Evolutionary conservation across 2,797 vertebrate genomes (phyloP).

Genomic region (Anguilla marmorata): DNA sequence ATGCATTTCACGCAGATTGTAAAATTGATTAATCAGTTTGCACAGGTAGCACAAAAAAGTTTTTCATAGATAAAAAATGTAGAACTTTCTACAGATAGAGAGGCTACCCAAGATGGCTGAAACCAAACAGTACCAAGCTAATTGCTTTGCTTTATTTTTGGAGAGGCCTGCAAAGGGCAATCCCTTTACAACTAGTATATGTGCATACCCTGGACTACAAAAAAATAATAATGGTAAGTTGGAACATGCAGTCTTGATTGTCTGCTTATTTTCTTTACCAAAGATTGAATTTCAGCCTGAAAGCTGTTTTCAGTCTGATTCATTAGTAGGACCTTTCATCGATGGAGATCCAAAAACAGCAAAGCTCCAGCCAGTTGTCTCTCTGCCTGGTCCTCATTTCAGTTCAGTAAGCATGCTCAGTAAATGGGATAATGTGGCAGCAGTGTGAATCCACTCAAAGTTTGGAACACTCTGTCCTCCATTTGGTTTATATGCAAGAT

Average conservation of each 20-base stretch:
- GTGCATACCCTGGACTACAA: background rate
- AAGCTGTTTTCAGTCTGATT: background rate
- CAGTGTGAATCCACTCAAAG: background rate
- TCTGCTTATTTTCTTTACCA: background rate
- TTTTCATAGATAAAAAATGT: background rate
- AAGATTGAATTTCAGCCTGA: background rate
- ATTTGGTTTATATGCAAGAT: background rate
- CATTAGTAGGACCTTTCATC: background rate
- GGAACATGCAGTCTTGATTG: background rate
- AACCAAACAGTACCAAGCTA: background rate
- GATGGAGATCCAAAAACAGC: background rate
- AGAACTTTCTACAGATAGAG: background rate
- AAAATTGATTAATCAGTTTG: background rate
- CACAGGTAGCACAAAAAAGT: background rate
- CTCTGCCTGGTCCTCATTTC: background rate
- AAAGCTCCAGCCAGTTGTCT: slow-evolving; percentile 1
- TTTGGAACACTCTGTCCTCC: background rate
- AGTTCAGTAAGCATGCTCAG: background rate
- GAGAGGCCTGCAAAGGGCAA: background rate
- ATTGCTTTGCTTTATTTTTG: background rate
- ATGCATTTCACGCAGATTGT: background rate
- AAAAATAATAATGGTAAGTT: background rate
- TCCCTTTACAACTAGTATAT: background rate
- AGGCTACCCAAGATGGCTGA: background rate
- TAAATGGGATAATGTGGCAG: background rate